phyloP scores from a whole-genome alignment of 2,113 vertebrate genomes.

The Empidonax traillii region DNA sequence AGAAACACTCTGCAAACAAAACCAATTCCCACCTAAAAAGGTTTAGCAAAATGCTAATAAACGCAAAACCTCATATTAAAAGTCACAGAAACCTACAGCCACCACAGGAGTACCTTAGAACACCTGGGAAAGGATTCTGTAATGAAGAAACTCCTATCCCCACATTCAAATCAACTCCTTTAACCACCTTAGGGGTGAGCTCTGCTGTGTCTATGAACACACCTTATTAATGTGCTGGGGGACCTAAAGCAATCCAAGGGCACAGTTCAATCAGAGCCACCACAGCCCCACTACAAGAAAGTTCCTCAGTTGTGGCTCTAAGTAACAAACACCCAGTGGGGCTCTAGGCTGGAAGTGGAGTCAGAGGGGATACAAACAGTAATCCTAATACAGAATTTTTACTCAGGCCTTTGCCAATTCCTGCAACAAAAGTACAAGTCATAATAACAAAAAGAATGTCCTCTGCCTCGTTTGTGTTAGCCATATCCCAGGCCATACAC shows the following conservation, averaged over 20 bases:
- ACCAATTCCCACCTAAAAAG: background rate
- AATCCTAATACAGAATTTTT: background rate
- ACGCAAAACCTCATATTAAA: background rate
- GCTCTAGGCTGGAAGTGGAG: background rate
- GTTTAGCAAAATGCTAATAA: background rate
- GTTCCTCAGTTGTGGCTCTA: background rate
- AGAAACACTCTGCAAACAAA: background rate
- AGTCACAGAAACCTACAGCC: background rate
- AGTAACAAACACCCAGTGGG: background rate
- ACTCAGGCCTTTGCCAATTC: background rate
- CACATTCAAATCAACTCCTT: background rate
- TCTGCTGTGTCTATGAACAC: background rate
- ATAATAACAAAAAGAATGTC: background rate
- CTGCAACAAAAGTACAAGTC: background rate
- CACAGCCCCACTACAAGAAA: too few species aligned
- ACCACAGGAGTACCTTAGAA: accelerated
- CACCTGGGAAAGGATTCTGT: background rate
- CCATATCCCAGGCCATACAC: background rate
- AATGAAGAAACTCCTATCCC: background rate
- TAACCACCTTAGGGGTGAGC: background rate
- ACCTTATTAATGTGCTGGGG: background rate
- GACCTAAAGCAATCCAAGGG: background rate
- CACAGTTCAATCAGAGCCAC: background rate
- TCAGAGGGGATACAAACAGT: background rate
- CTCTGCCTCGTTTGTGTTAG: background rate